Conservation (phyloP, 1,140 invertebrate species). For the Octopus sinensis region DNA sequence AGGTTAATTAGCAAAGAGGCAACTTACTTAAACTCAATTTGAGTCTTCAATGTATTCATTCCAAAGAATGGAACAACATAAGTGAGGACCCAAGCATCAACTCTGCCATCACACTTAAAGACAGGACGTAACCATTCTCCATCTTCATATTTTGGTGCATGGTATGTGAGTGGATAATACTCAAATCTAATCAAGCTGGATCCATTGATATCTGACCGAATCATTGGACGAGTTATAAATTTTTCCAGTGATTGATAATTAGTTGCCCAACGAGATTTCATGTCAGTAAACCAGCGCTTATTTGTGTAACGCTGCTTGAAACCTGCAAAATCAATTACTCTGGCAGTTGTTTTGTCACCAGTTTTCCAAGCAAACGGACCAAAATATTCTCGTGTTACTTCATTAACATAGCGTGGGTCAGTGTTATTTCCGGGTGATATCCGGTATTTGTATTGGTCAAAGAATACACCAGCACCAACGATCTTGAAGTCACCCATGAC, state of each 20-base stretch:
- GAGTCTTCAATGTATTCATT: slow-evolving; percentile 79
- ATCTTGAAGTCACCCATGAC: slow-evolving; percentile 82
- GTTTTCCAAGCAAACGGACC: slow-evolving; percentile 89
- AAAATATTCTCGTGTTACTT: slow-evolving; percentile 64
- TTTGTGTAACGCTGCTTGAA: slow-evolving; percentile 73
- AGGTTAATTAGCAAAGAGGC: neutral
- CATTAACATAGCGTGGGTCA: slow-evolving; percentile 65
- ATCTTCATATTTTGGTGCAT: slow-evolving; percentile 60
- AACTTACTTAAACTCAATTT: slow-evolving; percentile 55
- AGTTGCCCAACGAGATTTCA: slow-evolving; percentile 87
- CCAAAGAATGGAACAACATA: slow-evolving; percentile 97
- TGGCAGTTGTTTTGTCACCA: slow-evolving; percentile 68
- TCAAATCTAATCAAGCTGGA: slow-evolving; percentile 50
- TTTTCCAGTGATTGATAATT: slow-evolving; percentile 90
- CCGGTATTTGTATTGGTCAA: slow-evolving; percentile 91
- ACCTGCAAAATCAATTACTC: slow-evolving; percentile 53
- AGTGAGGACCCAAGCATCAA: slow-evolving; percentile 89
- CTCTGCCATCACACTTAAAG: slow-evolving; percentile 85
- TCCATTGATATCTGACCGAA: slow-evolving; percentile 76
- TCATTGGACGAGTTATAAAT: slow-evolving; percentile 86
- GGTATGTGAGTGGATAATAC: slow-evolving; percentile 82
- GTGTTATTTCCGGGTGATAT: slow-evolving; percentile 64
- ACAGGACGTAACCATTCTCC: slow-evolving; percentile 91
- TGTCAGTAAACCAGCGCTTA: slow-evolving; percentile 78
- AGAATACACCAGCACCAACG: slow-evolving; percentile 87